Evolutionary conservation across 1,140 invertebrate species (phyloP), one percentile per base, ranked within the genome.

Genomic region (Atopsyche davidsoni): DNA sequence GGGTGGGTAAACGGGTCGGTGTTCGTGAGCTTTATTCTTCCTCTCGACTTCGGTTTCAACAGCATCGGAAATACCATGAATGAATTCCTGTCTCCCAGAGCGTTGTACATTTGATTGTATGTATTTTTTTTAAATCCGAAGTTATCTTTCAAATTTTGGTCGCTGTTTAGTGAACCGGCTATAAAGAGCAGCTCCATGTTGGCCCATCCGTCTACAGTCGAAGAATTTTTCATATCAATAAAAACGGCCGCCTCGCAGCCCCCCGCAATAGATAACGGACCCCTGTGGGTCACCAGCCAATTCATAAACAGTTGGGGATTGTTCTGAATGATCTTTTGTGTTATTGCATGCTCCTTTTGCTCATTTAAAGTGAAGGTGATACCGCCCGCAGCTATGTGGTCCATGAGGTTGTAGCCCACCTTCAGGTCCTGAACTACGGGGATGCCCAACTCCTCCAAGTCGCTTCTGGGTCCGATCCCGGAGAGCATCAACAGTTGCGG

Each of bases 401-500:
- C 87, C 75, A 86, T 85, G 2, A 89, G 64, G 62, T 89, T 89
- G 39, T 79, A 78, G 1, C 86, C 86, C 4, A 88, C 86, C 11
- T 77, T 82, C n/a, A 86, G 72, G 70, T 92, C 80, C 49, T 77
- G 75, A 1, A 85, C 49, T 0, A 83, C 75, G 1, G 75, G 70
- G 18, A 87, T 82, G n/a, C 73, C 74, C 32, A 79, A 55, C 10
- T 73, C 60, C 28, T 69, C 62, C 10, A 92, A 68, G 63, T 91
- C 84, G 31, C 79, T 66, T 18, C 64, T 75, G 0, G 86, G 86
- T 7, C 88, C 89, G 13, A 91, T 75, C 1, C 88, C 88, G 2
- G 84, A 87, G 1, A 90, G 60, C 86, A 92, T 88, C 1, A 92
- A 67, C 3, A 92, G 55, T 56, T 89, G 84, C 1, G 87, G 82